A percentile compares a stretch with the other conserved stretches of the same genome.
Evolutionary conservation across 2,797 vertebrate genomes (phyloP).

Genomic region (Rhincodon typus): DNA sequence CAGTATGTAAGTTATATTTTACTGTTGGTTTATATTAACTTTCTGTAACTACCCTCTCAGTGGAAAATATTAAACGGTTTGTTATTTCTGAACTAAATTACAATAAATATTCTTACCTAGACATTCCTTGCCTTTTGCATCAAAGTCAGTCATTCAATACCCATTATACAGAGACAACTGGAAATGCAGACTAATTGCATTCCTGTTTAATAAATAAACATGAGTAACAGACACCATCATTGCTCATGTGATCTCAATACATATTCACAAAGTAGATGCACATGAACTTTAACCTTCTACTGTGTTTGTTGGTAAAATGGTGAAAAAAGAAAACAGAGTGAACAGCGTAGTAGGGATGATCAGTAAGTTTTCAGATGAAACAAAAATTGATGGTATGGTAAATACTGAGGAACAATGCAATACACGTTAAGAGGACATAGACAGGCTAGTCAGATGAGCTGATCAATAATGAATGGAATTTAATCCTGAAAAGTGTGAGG

Average conservation of each 20-base stretch:
- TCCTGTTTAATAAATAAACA: not conserved
- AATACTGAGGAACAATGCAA: too few relatives aligned
- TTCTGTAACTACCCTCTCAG: not conserved
- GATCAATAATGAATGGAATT: too few relatives aligned
- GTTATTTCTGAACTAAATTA: not conserved
- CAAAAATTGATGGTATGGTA: too few relatives aligned
- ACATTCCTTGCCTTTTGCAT: not conserved
- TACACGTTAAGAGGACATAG: too few relatives aligned
- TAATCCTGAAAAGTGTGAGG: too few relatives aligned
- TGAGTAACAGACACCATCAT: not conserved
- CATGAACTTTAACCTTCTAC: not conserved
- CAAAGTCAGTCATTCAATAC: not conserved
- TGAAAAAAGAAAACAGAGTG: not conserved
- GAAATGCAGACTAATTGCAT: not conserved
- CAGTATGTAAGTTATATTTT: not conserved
- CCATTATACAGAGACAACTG: not conserved
- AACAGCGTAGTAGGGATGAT: too few relatives aligned
- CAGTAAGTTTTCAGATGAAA: too few relatives aligned
- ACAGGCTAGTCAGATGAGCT: too few relatives aligned
- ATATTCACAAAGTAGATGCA: not conserved
- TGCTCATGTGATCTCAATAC: not conserved
- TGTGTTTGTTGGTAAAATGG: not conserved
- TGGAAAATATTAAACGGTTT: not conserved
- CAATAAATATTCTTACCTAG: not conserved
- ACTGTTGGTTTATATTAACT: not conserved